These are phyloP conservation scores for Isichthys henryi DNA, from an alignment of 2,113 vertebrate genomes.

Conservation along the genomic window DNA sequence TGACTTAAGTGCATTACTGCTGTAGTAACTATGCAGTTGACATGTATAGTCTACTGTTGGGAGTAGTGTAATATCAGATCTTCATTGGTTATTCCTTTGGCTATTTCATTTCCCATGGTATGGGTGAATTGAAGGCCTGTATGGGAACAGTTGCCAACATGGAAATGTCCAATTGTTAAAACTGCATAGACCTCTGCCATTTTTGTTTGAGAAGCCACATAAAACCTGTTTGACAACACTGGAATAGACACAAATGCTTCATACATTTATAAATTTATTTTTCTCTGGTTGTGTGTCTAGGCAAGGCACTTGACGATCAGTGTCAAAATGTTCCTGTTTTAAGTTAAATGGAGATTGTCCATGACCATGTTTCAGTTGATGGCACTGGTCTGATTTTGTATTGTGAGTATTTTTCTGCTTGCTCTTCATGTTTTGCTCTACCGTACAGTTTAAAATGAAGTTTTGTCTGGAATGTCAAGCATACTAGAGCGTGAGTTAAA, in stretches of 20 bases:
- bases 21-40: not conserved
- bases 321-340: not conserved
- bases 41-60: not conserved
- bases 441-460: not conserved
- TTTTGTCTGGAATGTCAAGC: not conserved
- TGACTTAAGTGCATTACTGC: not conserved
- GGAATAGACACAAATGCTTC: not conserved
- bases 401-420: not conserved
- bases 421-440: not conserved
- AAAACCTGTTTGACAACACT: not conserved
- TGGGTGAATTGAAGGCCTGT: not conserved
- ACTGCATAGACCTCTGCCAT: not conserved
- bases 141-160: not conserved
- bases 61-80: not conserved
- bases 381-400: not conserved
- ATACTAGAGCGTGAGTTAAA: not conserved
- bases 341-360: not conserved
- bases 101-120: not conserved
- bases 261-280: not conserved
- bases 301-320: not conserved
- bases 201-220: not conserved
- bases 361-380: not conserved
- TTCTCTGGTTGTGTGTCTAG: not conserved
- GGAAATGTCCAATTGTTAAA: not conserved
- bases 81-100: not conserved